A percentile compares a stretch with the other conserved stretches of the same genome.
Evolutionary conservation across 1,140 invertebrate species (phyloP).

Genomic region (Brevipalpus yothersi): DNA sequence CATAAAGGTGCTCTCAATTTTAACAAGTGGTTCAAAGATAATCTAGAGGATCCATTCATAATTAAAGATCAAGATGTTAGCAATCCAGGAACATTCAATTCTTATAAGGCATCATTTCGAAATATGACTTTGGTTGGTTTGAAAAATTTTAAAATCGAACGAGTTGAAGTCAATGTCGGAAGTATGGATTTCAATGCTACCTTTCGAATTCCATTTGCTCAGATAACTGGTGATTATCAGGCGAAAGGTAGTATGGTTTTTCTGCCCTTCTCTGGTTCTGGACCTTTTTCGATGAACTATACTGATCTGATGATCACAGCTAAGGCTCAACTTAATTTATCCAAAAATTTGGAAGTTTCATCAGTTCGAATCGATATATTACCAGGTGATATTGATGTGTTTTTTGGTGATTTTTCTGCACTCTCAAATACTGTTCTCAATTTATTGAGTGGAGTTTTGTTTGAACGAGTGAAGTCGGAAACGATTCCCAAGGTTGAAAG

Average conservation of each 20-base stretch:
- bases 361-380: conserved; percentile 3
- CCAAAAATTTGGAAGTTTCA: conserved; percentile 1
- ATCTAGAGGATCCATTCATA: conserved; percentile 9
- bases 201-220: conserved; percentile 5
- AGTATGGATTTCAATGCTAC: conserved; percentile 7
- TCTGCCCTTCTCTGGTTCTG: conserved; percentile 9
- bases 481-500: conserved; percentile 5
- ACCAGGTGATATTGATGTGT: conserved; percentile 5
- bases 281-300: conserved; percentile 14
- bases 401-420: conserved; percentile 7
- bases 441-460: conserved; percentile 9
- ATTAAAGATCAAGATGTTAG: conserved; percentile 8
- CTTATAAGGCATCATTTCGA: conserved; percentile 5
- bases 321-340: neutral
- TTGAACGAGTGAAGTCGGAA: conserved; percentile 9
- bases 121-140: conserved; percentile 9
- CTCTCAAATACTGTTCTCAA: conserved; percentile 11
- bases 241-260: conserved; percentile 10
- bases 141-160: conserved; percentile 5
- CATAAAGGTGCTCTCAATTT: neutral
- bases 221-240: conserved; percentile 10
- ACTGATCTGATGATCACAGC: conserved; percentile 4
- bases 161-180: conserved; percentile 8
- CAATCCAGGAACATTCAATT: conserved; percentile 2
- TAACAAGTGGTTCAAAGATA: neutral